Conservation (phyloP, 1,140 invertebrate species). For the Drosophila rufa region DNA sequence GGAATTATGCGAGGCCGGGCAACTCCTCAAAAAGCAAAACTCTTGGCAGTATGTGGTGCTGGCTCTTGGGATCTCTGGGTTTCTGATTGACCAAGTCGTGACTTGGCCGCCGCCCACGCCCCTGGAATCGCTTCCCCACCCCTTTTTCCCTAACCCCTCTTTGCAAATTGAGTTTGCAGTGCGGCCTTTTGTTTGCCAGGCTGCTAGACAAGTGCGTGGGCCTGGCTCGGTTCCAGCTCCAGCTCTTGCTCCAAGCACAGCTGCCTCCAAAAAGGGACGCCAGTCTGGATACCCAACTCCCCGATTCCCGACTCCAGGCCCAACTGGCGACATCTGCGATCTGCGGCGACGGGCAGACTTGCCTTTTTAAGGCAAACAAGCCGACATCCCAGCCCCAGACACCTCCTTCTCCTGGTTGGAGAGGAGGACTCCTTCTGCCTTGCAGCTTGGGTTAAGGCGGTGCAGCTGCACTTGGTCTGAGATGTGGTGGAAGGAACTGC, state of each 20-base stretch:
- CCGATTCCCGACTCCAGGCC: conserved; percentile 10
- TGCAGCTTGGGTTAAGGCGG: conserved; percentile 5
- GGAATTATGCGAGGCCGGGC: conserved; percentile 14
- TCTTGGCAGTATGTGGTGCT: conserved; percentile 4
- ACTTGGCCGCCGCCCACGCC: conserved; percentile 36
- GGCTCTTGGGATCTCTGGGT: not conserved
- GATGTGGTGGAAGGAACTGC: not conserved
- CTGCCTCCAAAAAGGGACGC: conserved; percentile 56
- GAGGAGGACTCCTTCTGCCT: conserved; percentile 5
- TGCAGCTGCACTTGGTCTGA: conserved; percentile 53
- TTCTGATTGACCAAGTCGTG: conserved; percentile 51
- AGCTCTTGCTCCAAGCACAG: conserved; percentile 24
- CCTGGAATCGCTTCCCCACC: conserved; percentile 2
- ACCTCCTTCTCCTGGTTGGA: conserved; percentile 16
- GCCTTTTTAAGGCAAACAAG: conserved; percentile 71
- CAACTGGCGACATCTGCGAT: conserved; percentile 73
- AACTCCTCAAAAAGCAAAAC: conserved; percentile 17
- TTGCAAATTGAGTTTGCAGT: conserved; percentile 66
- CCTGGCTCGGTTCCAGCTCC: not conserved
- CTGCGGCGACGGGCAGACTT: conserved; percentile 42
- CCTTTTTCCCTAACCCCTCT: not conserved
- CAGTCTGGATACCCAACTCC: conserved; percentile 26
- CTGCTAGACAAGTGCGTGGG: conserved; percentile 76
- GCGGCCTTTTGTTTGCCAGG: conserved; percentile 47
- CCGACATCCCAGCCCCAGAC: conserved; percentile 42